These are phyloP conservation scores for Eupithecia subfuscata DNA, from an alignment of 2,888 invertebrate species.

Conservation along the genomic window DNA sequence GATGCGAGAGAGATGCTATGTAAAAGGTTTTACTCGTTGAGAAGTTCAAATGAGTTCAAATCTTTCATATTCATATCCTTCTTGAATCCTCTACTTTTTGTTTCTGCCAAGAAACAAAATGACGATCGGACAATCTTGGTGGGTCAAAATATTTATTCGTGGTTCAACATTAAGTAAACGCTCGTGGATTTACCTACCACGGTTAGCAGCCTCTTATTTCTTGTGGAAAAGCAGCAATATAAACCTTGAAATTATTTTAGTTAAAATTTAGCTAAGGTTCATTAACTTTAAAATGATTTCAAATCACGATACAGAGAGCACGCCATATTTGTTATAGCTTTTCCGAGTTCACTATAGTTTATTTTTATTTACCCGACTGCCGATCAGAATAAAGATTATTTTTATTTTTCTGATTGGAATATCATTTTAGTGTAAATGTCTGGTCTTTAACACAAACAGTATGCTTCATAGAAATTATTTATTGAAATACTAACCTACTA, in stretches of 20 bases:
- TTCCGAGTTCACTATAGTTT: not conserved
- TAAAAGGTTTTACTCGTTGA: not conserved
- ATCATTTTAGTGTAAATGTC: not conserved
- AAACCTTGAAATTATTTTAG: not conserved
- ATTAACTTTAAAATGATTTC: not conserved
- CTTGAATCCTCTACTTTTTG: not conserved
- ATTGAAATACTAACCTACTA: not conserved
- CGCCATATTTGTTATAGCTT: not conserved
- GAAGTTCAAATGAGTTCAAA: not conserved
- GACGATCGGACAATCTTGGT: not conserved
- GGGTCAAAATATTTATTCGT: not conserved
- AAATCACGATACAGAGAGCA: not conserved
- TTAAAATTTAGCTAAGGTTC: not conserved
- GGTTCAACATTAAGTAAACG: not conserved
- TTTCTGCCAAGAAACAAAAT: not conserved
- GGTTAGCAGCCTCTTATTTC: not conserved
- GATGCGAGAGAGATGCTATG: not conserved
- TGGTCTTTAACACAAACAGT: not conserved
- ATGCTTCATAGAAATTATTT: not conserved
- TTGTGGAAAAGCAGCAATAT: not conserved
- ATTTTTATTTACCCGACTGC: not conserved
- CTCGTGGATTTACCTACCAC: not conserved
- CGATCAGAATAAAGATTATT: not conserved
- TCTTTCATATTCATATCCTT: not conserved
- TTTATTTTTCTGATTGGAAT: not conserved